Conservation (phyloP, 2,113 vertebrate genomes). For the Pipra filicauda region DNA sequence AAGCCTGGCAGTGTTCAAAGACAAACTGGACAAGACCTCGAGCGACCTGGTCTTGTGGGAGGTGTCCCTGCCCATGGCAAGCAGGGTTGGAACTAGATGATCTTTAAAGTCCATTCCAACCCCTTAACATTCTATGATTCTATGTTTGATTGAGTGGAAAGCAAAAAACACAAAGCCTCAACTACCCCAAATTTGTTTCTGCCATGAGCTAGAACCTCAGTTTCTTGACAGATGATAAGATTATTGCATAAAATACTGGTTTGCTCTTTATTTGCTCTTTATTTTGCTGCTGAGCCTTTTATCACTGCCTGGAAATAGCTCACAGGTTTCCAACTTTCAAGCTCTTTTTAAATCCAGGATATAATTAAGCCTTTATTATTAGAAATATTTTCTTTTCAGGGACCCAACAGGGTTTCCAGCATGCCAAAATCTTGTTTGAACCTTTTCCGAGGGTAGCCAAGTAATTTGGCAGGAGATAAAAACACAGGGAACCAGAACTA, state of each 20-base stretch:
- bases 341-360: background rate
- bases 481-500: background rate
- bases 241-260: background rate
- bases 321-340: background rate
- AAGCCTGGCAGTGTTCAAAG: background rate
- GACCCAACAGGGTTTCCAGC: background rate
- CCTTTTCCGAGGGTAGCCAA: background rate
- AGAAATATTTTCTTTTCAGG: conserved; percentile 24
- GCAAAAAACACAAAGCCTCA: background rate
- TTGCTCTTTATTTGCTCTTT: background rate
- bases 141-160: background rate
- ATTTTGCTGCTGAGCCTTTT: background rate
- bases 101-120: background rate
- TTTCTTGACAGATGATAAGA: background rate
- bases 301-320: background rate
- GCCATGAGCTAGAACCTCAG: background rate
- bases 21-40: background rate
- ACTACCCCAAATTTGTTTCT: background rate
- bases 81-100: background rate
- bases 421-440: background rate
- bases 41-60: background rate
- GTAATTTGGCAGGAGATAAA: conserved; percentile 14
- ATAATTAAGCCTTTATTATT: conserved; percentile 35
- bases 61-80: background rate
- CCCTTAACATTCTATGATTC: background rate